Evolutionary conservation across 2,888 invertebrate genomes (phyloP), one percentile per base, ranked within the genome.

Genomic region (Hydrotaea diabolus): DNA sequence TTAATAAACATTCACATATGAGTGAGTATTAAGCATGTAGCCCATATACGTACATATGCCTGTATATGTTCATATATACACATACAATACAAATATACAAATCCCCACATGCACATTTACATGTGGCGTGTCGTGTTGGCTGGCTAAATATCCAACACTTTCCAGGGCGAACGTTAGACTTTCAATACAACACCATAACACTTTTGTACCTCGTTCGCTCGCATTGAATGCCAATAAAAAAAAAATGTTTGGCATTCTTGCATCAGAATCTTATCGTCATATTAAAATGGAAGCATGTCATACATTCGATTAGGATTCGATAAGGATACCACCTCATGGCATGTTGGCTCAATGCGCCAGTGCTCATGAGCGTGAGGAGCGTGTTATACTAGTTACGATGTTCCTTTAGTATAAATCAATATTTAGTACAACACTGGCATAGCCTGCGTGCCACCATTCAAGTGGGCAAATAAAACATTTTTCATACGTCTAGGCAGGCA

Each of bases 1-100:
- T 82, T 80, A 77, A 71, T 74, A 85, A 82, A 82, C 85, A 85
- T 85, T 80, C 66, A 66, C 82, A 82, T 76, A 59, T 75, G 39
- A 74, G 77, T 74, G 64, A 39, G 53, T 43, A 66, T 31, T 72
- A 53, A 31, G 23, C 19, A 23, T 36, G 15, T 73, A 2, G 46
- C 11, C 23, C 17, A 17, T 64, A 64, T 17, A 64, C 64, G 7
- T 31, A 31, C 31, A 36, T 36, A 8, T 36, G 36, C 36, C 9
- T 39, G 39, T n/a, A 39, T 36, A 36, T 26, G 5, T 64, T 11
- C 31, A 26, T 64, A 64, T 17, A 23, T n/a, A 64, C 2, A 39
- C 53, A 43, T 66, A 13, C 11, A 11, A 11, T 55, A 5, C 23
- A 21, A 21, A 21, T 2, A 46, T 23, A 53, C 73, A 2, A 31